phyloP scores from a whole-genome alignment of 2,797 vertebrate genomes.

The Spinibarbus caldwelli region DNA sequence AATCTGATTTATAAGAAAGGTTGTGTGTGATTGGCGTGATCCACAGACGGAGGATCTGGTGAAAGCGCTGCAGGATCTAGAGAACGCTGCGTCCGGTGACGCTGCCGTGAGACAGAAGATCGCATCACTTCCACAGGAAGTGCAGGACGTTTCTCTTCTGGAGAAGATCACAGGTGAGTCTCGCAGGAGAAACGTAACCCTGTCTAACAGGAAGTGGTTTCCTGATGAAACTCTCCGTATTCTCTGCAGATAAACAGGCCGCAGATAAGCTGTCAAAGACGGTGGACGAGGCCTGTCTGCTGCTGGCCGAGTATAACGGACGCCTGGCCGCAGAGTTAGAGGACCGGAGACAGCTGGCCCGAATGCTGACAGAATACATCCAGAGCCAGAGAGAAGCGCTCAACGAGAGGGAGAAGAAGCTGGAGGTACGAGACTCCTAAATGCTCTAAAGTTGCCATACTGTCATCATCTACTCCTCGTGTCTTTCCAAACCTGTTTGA shows the following conservation, averaged over 20 bases:
- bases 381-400: conserved; percentile 94
- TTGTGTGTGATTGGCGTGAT: neutral
- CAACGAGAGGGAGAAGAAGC: conserved; percentile 93
- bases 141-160: conserved; percentile 95
- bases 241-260: conserved; percentile 88
- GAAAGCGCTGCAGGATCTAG: conserved; percentile 95
- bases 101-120: conserved; percentile 97
- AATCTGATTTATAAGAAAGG: neutral
- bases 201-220: neutral
- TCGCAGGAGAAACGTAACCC: neutral
- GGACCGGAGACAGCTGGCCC: conserved; percentile 94
- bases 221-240: neutral
- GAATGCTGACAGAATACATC: conserved; percentile 97
- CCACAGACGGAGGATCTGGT: conserved; percentile 94
- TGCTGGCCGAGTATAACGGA: conserved; percentile 97
- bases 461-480: no score
- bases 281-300: conserved; percentile 95
- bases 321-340: conserved; percentile 96
- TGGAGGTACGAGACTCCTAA: conserved; percentile 80
- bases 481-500: neutral
- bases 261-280: conserved; percentile 97
- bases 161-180: conserved; percentile 94
- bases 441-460: no score
- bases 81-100: conserved; percentile 96
- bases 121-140: conserved; percentile 96